phyloP scores from a whole-genome alignment of 2,797 vertebrate genomes.

The Ceyx erithaca region DNA sequence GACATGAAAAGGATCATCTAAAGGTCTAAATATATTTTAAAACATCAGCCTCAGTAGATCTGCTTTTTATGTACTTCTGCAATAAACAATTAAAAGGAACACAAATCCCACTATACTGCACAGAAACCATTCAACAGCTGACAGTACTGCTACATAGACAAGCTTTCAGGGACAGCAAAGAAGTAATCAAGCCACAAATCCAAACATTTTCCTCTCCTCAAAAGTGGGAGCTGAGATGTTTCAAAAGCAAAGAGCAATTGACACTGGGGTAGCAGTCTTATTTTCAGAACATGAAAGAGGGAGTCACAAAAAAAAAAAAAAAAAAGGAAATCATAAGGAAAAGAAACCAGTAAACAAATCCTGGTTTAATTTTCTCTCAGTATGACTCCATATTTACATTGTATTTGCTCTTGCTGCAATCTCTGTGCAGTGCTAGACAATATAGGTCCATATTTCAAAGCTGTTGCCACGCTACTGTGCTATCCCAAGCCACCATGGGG shows the following conservation, averaged over 20 bases:
- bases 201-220: neutral
- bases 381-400: conserved; percentile 16
- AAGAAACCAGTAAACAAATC: neutral
- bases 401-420: conserved; percentile 12
- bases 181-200: neutral
- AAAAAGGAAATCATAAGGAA: neutral
- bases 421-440: conserved; percentile 23
- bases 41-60: neutral
- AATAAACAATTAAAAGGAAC: neutral
- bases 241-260: neutral
- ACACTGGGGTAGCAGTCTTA: neutral
- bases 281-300: neutral
- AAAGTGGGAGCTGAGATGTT: neutral
- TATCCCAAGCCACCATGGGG: neutral
- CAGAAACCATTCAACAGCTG: neutral
- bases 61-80: neutral
- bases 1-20: neutral
- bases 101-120: neutral
- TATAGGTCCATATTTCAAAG: conserved; percentile 7
- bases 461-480: conserved; percentile 49
- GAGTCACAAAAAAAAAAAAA: neutral
- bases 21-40: neutral
- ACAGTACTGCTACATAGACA: neutral
- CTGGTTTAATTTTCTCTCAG: neutral
- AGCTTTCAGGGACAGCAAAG: neutral